These are phyloP conservation scores for Nasua narica DNA, from an alignment of 2,797 vertebrate species.

Conservation along the genomic window DNA sequence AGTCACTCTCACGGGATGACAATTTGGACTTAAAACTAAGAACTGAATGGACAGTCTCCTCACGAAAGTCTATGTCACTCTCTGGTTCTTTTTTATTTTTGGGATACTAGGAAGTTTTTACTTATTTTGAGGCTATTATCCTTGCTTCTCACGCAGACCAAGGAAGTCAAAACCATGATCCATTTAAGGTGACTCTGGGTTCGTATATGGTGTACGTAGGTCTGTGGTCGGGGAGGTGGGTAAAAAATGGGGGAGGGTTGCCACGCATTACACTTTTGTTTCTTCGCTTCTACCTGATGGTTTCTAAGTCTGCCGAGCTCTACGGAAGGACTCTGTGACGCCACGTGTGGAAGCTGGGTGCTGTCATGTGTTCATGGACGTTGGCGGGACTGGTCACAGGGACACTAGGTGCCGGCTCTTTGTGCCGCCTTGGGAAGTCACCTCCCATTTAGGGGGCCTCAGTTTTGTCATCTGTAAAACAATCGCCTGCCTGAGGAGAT, in stretches of 20 bases:
- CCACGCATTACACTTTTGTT: not conserved
- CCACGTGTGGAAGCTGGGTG: not conserved
- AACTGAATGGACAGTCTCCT: not conserved
- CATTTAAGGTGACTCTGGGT: not conserved
- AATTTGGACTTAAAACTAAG: not conserved
- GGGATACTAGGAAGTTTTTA: not conserved
- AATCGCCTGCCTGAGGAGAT: conserved; percentile 27
- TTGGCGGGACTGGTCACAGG: not conserved
- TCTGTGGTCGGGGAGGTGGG: not conserved
- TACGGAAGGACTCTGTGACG: not conserved
- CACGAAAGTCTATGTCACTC: not conserved
- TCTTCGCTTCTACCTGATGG: not conserved
- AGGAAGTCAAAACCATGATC: not conserved
- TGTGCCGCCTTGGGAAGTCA: conserved; percentile 66
- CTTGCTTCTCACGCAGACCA: not conserved
- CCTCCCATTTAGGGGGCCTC: conserved; percentile 59
- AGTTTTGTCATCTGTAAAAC: conserved; percentile 79
- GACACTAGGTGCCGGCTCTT: not conserved
- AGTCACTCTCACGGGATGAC: not conserved
- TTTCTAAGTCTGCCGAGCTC: not conserved
- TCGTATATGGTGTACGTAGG: not conserved
- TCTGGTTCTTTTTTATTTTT: not conserved
- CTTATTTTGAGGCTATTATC: not conserved
- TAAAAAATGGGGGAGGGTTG: not conserved
- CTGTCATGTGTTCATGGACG: not conserved